Evolutionary conservation across 2,888 invertebrate species (phyloP), one percentile per base, ranked within the genome.

Genomic region (Rhagonycha lutea): DNA sequence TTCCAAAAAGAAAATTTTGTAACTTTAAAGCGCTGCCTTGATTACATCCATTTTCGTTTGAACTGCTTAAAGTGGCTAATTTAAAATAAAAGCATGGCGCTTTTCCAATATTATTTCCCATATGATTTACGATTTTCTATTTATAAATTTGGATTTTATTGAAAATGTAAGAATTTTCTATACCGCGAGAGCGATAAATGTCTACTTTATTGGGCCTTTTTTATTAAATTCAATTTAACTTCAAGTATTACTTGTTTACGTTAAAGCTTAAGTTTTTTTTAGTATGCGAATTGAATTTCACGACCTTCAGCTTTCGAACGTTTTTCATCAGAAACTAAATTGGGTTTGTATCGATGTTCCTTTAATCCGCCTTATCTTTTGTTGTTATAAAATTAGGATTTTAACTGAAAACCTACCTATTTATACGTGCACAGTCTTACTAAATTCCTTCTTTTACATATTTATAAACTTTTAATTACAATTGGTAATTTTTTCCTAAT

Each of bases 261-360:
- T 32, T 67, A 28, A 65, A 72, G 71, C 71, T 65, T 72, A 72
- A 72, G 71, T 72, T 72, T 72, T 72, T 71, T 72, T 72, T 72
- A 32, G 65, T 47, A 24, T 72, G 65, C 26, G 47, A 26, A 72
- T 71, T 63, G 63, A 71, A 24, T 72, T 72, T 72, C 71, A 14
- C 24, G 32, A 72, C 67, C 26, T 65, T 72, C 47, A 71, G 71
- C 28, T 65, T 65, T 60, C 67, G 32, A 72, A 72, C 65, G 71
- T 67, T 72, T 72, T 72, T 72, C 71, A 60, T 67, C 67, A 65
- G n/a, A 65, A 65, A 65, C 18, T 24, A 65, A 65, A 65, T 65
- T 65, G 63, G 26, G 26, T 65, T 65, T 65, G 63, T 65, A 65
- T 65, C 63, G 63, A 65, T 65, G 63, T 65, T 65, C 63, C 26